Evolutionary conservation across 2,888 invertebrate genomes (phyloP).

Genomic region (Ommatoiulus sabulosus): DNA sequence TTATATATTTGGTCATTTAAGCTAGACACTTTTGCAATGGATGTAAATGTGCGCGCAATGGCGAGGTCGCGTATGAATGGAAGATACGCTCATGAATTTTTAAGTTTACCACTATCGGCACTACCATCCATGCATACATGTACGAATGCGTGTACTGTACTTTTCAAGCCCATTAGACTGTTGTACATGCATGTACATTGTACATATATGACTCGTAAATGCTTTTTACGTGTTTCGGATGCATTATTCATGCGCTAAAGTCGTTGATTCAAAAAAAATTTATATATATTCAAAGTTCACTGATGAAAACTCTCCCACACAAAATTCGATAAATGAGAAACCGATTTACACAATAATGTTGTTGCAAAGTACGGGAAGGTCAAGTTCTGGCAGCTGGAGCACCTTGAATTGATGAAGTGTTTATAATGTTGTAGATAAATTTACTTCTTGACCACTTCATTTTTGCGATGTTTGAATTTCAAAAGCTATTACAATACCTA

Average conservation of each 20-base stretch:
- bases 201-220: constrained; percentile 29
- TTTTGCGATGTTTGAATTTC: background rate
- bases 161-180: constrained; percentile 10
- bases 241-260: constrained; percentile 26
- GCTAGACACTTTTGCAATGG: background rate
- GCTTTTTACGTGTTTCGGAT: constrained; percentile 27
- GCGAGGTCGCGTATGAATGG: background rate
- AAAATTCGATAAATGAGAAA: constrained; percentile 30
- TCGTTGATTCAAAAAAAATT: background rate
- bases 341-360: background rate
- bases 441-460: constrained; percentile 24
- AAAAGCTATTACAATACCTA: background rate
- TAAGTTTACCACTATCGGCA: constrained; percentile 16
- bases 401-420: constrained; percentile 35
- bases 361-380: background rate
- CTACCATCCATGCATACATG: background rate
- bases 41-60: constrained; percentile 26
- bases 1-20: constrained; percentile 10
- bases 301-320: constrained; percentile 32
- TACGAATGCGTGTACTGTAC: background rate
- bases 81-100: background rate
- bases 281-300: constrained; percentile 21
- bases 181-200: background rate
- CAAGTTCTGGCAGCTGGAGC: constrained; percentile 34
- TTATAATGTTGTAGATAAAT: background rate